Evolutionary conservation across 2,113 vertebrate species (phyloP).

Genomic region (Dinomys branickii): DNA sequence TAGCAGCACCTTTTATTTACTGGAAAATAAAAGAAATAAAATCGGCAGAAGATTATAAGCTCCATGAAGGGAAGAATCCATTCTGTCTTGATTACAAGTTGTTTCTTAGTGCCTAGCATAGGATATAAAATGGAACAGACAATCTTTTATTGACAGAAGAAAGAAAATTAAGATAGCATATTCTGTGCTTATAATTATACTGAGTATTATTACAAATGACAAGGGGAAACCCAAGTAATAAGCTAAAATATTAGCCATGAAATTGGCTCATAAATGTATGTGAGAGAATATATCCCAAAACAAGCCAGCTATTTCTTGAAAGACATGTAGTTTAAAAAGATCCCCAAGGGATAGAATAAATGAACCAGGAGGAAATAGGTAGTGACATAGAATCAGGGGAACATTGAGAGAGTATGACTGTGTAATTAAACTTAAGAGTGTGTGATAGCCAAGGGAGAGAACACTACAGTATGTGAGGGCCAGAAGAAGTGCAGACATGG

Average conservation of each 20-base stretch:
- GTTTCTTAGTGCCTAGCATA: neutral
- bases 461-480: neutral
- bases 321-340: neutral
- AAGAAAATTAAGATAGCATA: conserved; percentile 32
- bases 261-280: conserved; percentile 33
- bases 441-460: conserved; percentile 14
- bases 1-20: neutral
- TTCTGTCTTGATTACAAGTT: neutral
- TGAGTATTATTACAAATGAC: conserved; percentile 20
- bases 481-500: conserved; percentile 2
- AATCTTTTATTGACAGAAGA: neutral
- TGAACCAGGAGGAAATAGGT: neutral
- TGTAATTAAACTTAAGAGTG: conserved; percentile 17
- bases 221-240: conserved; percentile 12
- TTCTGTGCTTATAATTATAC: conserved; percentile 38
- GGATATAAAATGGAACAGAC: neutral
- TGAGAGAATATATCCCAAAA: conserved; percentile 25
- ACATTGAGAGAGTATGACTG: neutral
- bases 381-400: neutral
- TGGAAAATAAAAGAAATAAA: conserved; percentile 15
- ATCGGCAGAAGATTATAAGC: conserved; percentile 47
- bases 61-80: neutral
- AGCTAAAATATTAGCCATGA: conserved; percentile 63
- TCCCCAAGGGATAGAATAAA: conserved; percentile 10
- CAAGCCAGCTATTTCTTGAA: conserved; percentile 60